Conservation (phyloP, 2,888 invertebrate genomes). For the Mesorhabditis sp. region DNA sequence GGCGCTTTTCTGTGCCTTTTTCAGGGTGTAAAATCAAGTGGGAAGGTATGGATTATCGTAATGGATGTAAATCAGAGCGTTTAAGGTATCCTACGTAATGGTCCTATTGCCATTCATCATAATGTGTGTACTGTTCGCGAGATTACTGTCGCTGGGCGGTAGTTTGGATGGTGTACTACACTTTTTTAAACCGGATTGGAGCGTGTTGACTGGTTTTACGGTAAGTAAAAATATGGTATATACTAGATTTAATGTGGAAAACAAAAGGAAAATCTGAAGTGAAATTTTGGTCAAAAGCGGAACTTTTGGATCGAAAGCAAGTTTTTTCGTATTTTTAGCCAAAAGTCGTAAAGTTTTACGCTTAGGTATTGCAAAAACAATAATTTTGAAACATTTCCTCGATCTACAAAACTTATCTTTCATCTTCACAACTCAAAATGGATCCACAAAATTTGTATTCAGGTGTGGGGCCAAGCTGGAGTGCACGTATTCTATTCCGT, state of each 20-base stretch:
- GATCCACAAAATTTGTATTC: slow-evolving; percentile 5
- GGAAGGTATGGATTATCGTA: slow-evolving; percentile 64
- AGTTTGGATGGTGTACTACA: slow-evolving; percentile 75
- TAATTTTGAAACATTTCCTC: too few species aligned
- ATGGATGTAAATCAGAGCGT: not conserved
- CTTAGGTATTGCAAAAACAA: too few species aligned
- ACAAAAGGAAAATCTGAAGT: slow-evolving; percentile 73
- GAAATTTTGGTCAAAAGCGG: slow-evolving; percentile 56
- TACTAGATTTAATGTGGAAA: too few species aligned
- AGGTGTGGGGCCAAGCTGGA: slow-evolving; percentile 80
- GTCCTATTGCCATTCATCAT: slow-evolving; percentile 62
- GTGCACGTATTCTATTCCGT: slow-evolving; percentile 83
- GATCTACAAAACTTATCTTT: too few species aligned
- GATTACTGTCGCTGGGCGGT: slow-evolving; percentile 77
- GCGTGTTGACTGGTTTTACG: slow-evolving; percentile 20
- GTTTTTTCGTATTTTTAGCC: too few species aligned
- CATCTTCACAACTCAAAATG: too few species aligned
- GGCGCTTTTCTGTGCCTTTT: slow-evolving; percentile 75
- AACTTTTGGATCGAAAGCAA: not conserved
- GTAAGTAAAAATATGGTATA: too few species aligned
- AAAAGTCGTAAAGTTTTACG: too few species aligned
- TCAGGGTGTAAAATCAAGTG: slow-evolving; percentile 77
- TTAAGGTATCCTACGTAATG: slow-evolving; percentile 62
- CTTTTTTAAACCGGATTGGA: slow-evolving; percentile 70
- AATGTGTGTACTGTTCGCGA: slow-evolving; percentile 69